A percentile compares a stretch with the other conserved stretches of the same genome.
Conservation (phyloP, 2,113 vertebrate genomes). For the Lagenorhynchus albirostris region DNA sequence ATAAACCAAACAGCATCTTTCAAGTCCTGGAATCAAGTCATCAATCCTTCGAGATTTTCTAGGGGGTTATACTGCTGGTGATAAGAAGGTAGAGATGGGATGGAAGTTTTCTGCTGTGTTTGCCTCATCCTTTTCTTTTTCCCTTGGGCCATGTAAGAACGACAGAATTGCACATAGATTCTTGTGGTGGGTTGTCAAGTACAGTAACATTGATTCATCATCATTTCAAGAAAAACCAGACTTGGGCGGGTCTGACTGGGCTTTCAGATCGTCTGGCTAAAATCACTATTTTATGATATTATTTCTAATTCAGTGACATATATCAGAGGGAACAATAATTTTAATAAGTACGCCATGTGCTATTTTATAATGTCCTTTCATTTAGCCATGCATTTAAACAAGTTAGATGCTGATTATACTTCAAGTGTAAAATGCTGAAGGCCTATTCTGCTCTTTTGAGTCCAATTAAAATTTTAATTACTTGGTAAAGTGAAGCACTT, state of each 20-base stretch:
- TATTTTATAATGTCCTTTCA: background rate
- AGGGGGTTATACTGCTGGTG: background rate
- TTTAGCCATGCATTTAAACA: background rate
- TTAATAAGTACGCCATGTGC: background rate
- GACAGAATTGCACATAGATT: background rate
- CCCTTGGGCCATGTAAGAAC: background rate
- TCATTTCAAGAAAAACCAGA: background rate
- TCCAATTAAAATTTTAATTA: constrained; percentile 45
- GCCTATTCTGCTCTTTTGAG: background rate
- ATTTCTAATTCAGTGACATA: constrained; percentile 7
- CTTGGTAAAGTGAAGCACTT: background rate
- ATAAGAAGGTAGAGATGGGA: background rate
- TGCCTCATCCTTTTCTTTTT: background rate
- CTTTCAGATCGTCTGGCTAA: background rate
- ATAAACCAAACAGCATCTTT: background rate
- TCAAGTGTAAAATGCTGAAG: background rate
- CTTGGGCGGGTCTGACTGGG: background rate
- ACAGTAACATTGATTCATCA: background rate
- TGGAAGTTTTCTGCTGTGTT: background rate
- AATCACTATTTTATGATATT: background rate
- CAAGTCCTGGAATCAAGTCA: background rate
- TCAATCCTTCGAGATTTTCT: background rate
- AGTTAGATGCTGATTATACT: constrained; percentile 2
- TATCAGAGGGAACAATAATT: background rate
- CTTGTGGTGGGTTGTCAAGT: background rate